Base-by-base conservation (phyloP, 2,797 vertebrate genomes). In the Malurus splendens region DNA sequence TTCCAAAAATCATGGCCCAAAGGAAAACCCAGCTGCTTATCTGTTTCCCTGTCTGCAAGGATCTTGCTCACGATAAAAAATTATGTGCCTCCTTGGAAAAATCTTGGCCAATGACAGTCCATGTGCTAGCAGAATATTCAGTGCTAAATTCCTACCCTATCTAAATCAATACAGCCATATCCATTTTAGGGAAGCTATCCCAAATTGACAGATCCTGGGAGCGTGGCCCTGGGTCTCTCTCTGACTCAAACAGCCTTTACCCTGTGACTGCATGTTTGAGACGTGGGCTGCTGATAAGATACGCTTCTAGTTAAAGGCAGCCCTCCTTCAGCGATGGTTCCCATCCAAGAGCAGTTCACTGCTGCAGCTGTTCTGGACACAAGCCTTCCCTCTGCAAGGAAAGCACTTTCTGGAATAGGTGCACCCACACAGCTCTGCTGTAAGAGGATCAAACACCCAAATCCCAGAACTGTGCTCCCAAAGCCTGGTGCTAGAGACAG, bases 271-370 rank as follows among this genome's bases (percentile, higher is more conserved):
- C 50, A 57, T 33, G 54, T 87, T 91, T 60, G 77, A 92, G 90
- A 89, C 74, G 67, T 1, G 6, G 77, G 47, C 64, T 90, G 67
- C 77, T 90, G 92, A 56, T 94, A 94, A 94, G 92, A 91, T 86
- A 86, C 0, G 1, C 45, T 86, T 82, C 67, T 47, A 92, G 77
- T 41, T 64, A 47, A 76, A 79, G 3, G 5, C 42, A 73, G 74
- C 56, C 36, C 50, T 88, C 52, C 41, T 83, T 82, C 74, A 76
- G 50, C 1, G 5, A 66, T 60, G 86, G 82, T 89, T 92, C 85
- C 75, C 45, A 13, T 52, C 78, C 65, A 85, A 52, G 55, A 93
- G 62, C 38, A 73, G 66, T 87, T 56, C 82, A 76, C 47, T 47
- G 33, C 45, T 54, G 50, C 91, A 94, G 89, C 91, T 94, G 74